Evolutionary conservation across 2,888 invertebrate genomes (phyloP), one percentile per base, ranked within the genome.

Genomic region (Scotopteryx bipunctaria): DNA sequence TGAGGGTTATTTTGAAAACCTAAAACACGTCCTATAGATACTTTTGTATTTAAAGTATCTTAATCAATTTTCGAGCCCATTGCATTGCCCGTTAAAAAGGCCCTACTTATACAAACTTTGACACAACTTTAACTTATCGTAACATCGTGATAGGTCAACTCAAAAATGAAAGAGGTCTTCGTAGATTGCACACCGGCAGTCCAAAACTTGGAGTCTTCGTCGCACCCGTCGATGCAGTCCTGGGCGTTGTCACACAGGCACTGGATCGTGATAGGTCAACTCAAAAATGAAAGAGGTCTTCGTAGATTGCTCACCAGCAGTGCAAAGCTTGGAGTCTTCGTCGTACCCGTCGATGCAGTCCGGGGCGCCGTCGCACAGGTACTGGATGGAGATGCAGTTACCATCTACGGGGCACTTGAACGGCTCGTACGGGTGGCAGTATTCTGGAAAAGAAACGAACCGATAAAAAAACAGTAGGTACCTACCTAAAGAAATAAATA

Each of bases 261-360:
- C 82, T 98, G 98, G 83, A n/a, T n/a, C n/a, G n/a, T n/a, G n/a
- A n/a, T n/a, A n/a, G n/a, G n/a, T n/a, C n/a, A n/a, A n/a, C n/a
- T n/a, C n/a, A n/a, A n/a, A n/a, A n/a, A n/a, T 19, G 6, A 1
- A 19, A 19, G 4, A 19, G 19, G 6, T 5, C 9, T 35, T 3
- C 6, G n/a, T 2, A 11, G 19, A 45, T n/a, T 47, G 67, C 90
- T 89, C 78, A 97, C 97, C 97, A 81, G 98, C 98, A 63, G 98
- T 98, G 87, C 98, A 98, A 16, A 98, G 94, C 72, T 97, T 93
- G 64, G 96, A 95, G 83, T 98, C 98, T 82, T 98, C 98, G 71
- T 98, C 98, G 75, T 98, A 98, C 2, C 98, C 98, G 73, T 98
- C 97, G 40, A 95, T 94, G 89, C 98, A 98, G 87, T 98, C 98